Conservation (phyloP, 2,113 vertebrate genomes). For the Felis catus region F.catus_Fca126_mat1.0 CM031413.1:37898001-37898500, state of each 20-base stretch:
- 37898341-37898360: accelerated
- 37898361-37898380: neutral
- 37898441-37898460: neutral
- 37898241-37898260: neutral
- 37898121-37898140: neutral
- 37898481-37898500: neutral
- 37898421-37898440: neutral
- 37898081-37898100: neutral
- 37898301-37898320: neutral
- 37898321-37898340: neutral
- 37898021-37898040: neutral
- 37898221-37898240: neutral
- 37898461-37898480: neutral
- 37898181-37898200: neutral
- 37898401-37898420: neutral
- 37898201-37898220: neutral
- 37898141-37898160: neutral
- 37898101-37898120: neutral
- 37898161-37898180: neutral
- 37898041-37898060: neutral
- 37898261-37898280: neutral
- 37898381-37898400: accelerated
- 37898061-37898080: neutral
- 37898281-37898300: neutral
- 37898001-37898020: neutral